phyloP scores from a whole-genome alignment of 2,888 invertebrate species.

The Agonopterix subpropinquella region DNA sequence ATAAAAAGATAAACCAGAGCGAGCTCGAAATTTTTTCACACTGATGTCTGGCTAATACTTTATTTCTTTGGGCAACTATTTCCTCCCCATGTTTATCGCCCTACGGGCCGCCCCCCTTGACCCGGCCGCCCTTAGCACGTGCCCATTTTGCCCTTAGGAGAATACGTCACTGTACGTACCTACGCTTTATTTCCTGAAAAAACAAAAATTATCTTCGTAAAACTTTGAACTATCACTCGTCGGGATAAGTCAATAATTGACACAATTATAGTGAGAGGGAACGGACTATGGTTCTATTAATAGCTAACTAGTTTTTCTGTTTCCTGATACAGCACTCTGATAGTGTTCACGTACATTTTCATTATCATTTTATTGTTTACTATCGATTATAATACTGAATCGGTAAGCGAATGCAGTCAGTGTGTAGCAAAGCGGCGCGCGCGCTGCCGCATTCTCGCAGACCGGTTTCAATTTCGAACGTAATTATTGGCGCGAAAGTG shows the following conservation, averaged over 20 bases:
- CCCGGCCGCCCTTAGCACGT: no score
- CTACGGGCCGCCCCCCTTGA: no score
- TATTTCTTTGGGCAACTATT: no score
- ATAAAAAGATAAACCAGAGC: no score
- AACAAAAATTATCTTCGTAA: no score
- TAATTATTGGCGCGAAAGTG: conserved; percentile 51
- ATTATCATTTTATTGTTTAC: conserved; percentile 23
- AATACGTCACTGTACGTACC: no score
- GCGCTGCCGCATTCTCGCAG: conserved; percentile 42
- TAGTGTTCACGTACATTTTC: neutral
- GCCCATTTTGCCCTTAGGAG: no score
- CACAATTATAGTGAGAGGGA: neutral
- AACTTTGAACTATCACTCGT: no score
- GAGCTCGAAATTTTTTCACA: no score
- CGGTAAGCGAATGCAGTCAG: conserved; percentile 31
- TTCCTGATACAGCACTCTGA: neutral
- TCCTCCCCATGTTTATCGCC: no score
- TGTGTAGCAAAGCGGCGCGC: conserved; percentile 37
- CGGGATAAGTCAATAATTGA: neutral
- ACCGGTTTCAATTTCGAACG: conserved; percentile 32
- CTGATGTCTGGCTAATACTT: no score
- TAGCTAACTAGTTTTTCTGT: neutral
- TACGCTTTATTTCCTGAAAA: no score
- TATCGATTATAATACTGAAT: conserved; percentile 36
- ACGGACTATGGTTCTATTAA: neutral